Conservation (phyloP, 2,888 invertebrate species). For the Agrochola macilenta region DNA sequence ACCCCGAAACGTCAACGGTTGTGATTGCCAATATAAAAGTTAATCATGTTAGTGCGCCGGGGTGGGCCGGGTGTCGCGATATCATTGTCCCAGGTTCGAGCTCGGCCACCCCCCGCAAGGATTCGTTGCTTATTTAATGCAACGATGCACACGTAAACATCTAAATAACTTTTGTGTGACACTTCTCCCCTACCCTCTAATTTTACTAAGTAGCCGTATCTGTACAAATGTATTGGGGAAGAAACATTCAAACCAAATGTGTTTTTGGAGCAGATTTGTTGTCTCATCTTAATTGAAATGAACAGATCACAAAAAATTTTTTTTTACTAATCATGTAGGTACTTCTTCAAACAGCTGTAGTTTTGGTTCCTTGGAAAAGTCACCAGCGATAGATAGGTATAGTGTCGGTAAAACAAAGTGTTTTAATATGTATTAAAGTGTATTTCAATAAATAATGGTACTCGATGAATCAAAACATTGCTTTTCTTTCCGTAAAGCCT, state of each 20-base stretch:
- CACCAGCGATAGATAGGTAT: not conserved
- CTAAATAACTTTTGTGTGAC: slow-evolving; percentile 91
- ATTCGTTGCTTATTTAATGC: slow-evolving; percentile 90
- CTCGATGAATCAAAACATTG: not conserved
- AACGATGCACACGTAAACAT: slow-evolving; percentile 90
- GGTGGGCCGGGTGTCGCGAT: slow-evolving; percentile 85
- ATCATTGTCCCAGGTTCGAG: slow-evolving; percentile 85
- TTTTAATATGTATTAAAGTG: not conserved
- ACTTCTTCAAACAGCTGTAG: slow-evolving; percentile 36
- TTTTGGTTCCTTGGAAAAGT: not conserved
- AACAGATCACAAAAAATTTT: slow-evolving; percentile 49
- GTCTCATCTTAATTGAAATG: slow-evolving; percentile 67
- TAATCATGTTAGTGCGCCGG: slow-evolving; percentile 84
- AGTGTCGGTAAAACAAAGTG: not conserved
- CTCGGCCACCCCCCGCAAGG: slow-evolving; percentile 83
- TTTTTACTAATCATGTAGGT: slow-evolving; percentile 42
- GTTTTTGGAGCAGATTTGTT: slow-evolving; percentile 80
- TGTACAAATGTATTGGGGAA: slow-evolving; percentile 86
- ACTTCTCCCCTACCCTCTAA: slow-evolving; percentile 88
- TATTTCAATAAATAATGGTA: slow-evolving; percentile 9
- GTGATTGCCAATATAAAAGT: slow-evolving; percentile 85
- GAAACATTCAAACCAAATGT: slow-evolving; percentile 83
- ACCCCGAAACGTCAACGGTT: slow-evolving; percentile 73
- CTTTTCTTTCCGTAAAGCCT: not conserved
- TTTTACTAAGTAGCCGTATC: slow-evolving; percentile 90